Evolutionary conservation across 2,113 vertebrate species (phyloP).

Genomic region (Dasyprocta punctata): DNA sequence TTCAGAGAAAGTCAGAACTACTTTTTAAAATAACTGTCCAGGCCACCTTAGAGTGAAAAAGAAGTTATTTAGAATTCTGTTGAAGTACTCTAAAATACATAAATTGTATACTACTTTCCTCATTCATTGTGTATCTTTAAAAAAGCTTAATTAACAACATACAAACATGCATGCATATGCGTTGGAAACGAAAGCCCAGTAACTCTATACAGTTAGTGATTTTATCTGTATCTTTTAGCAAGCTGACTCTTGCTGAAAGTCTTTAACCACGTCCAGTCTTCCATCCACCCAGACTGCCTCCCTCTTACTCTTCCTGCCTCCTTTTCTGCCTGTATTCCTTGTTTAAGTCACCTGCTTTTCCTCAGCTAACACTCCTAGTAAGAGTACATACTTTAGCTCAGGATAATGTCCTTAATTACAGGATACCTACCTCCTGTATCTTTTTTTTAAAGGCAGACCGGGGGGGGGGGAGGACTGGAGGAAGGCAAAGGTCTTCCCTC

Average conservation of each 20-base stretch:
- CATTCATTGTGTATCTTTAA: not conserved
- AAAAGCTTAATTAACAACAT: not conserved
- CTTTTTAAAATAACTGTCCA: constrained; percentile 9
- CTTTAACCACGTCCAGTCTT: not conserved
- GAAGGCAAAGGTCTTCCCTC: not conserved
- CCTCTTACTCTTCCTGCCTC: not conserved
- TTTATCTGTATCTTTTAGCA: not conserved
- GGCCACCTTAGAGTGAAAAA: constrained; percentile 18
- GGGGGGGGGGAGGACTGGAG: no score
- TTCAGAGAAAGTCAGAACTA: constrained; percentile 28
- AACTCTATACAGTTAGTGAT: not conserved
- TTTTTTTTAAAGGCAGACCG: constrained; percentile 35
- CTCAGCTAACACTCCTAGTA: not conserved
- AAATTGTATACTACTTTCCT: not conserved
- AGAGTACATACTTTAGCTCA: not conserved
- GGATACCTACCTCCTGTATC: not conserved
- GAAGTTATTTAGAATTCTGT: not conserved
- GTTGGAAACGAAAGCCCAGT: not conserved
- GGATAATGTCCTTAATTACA: not conserved
- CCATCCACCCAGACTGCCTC: not conserved
- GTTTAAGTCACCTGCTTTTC: not conserved
- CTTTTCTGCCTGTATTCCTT: not conserved
- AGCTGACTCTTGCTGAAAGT: not conserved
- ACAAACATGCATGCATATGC: not conserved
- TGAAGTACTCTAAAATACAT: not conserved